phyloP scores from a whole-genome alignment of 2,113 vertebrate genomes.

The Tautogolabrus adspersus region DNA sequence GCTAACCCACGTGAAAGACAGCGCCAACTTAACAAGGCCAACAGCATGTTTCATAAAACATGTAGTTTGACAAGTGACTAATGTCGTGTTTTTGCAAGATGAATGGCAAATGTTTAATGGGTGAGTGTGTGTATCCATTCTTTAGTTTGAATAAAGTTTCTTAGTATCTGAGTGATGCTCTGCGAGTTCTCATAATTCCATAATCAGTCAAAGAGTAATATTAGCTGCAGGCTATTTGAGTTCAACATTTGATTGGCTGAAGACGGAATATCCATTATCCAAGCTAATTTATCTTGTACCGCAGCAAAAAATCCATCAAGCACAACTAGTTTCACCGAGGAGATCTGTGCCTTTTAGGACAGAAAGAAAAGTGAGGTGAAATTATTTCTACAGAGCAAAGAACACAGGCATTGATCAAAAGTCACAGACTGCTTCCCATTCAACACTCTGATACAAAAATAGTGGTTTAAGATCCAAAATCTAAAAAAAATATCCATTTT shows the following conservation, averaged over 20 bases:
- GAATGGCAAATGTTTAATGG: not conserved
- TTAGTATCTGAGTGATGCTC: not conserved
- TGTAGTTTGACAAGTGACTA: not conserved
- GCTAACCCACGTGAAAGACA: not conserved
- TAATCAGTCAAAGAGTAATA: too few species aligned
- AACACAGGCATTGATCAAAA: too few species aligned
- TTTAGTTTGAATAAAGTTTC: not conserved
- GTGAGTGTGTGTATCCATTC: not conserved
- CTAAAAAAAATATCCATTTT: too few species aligned
- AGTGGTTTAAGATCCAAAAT: too few species aligned
- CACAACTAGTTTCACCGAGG: not conserved
- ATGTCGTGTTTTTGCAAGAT: not conserved
- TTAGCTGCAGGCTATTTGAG: constrained; percentile 10
- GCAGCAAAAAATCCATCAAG: not conserved
- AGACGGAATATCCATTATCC: not conserved
- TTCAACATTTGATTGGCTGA: not conserved
- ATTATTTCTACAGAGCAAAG: not conserved
- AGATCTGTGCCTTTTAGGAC: not conserved
- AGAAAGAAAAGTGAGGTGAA: not conserved
- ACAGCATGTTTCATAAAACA: not conserved
- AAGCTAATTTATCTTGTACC: not conserved
- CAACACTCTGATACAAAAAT: too few species aligned
- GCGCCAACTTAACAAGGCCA: not conserved
- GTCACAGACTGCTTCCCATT: too few species aligned
- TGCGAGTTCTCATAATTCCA: not conserved